phyloP scores from a whole-genome alignment of 2,113 vertebrate genomes.

The Stegostoma tigrinum region DNA sequence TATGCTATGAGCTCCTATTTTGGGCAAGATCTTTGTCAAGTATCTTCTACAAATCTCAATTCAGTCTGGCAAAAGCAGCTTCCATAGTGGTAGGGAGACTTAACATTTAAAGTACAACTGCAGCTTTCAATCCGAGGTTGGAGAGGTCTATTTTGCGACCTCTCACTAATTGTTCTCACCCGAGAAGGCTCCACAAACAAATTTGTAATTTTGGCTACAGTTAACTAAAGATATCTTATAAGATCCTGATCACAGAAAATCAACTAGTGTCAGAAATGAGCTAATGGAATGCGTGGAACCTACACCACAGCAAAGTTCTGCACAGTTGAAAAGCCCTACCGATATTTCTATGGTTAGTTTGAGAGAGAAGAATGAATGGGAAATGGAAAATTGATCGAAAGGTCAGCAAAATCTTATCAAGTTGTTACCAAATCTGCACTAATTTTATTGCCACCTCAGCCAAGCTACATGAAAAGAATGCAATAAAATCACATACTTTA shows the following conservation, averaged over 20 bases:
- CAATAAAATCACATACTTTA: neutral
- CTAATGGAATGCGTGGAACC: neutral
- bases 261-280: neutral
- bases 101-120: neutral
- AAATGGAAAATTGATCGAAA: neutral
- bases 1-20: no score
- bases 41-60: no score
- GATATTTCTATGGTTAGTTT: neutral
- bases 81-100: neutral
- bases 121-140: neutral
- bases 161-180: neutral
- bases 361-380: no score
- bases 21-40: no score
- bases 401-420: neutral
- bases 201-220: neutral
- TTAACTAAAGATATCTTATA: neutral
- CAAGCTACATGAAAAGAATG: neutral
- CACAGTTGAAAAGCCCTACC: neutral
- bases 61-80: no score
- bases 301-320: neutral
- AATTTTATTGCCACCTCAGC: neutral
- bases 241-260: neutral
- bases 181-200: neutral
- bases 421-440: neutral
- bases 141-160: neutral